phyloP scores from a whole-genome alignment of 2,113 vertebrate genomes.

The Hyla sarda region DNA sequence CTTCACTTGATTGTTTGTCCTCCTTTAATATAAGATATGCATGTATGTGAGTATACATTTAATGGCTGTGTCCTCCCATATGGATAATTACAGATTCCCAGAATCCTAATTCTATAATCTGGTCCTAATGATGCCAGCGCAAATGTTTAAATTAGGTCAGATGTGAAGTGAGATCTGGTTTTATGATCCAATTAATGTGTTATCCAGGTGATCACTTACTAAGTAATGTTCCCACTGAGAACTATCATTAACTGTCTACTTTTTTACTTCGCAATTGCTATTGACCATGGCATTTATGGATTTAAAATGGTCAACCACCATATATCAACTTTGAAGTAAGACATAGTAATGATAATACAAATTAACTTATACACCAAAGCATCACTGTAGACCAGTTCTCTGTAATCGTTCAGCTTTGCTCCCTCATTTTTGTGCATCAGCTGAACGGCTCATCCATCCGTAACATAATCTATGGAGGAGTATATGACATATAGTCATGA shows the following conservation, averaged over 20 bases:
- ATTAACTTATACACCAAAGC: too few relatives aligned
- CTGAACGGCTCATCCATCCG: too few relatives aligned
- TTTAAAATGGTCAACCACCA: too few relatives aligned
- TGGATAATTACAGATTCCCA: not conserved
- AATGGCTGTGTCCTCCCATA: not conserved
- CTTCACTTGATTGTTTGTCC: not conserved
- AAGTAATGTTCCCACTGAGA: not conserved
- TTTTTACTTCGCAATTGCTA: too few relatives aligned
- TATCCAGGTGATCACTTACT: not conserved
- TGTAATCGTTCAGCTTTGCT: too few relatives aligned
- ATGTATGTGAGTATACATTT: not conserved
- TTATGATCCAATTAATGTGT: not conserved
- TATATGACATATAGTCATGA: too few relatives aligned
- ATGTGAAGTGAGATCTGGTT: not conserved
- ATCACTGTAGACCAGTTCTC: too few relatives aligned
- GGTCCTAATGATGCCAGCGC: not conserved
- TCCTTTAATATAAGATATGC: not conserved
- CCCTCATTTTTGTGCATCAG: too few relatives aligned
- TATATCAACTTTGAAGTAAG: too few relatives aligned
- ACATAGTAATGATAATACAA: too few relatives aligned
- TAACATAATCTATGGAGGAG: too few relatives aligned
- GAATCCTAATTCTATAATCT: not conserved
- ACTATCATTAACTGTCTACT: not conserved
- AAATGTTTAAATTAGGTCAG: not conserved
- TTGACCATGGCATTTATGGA: too few relatives aligned